Base-by-base conservation (phyloP, 1,140 invertebrate genomes). In the Caenorhabditis inopinata region DNA sequence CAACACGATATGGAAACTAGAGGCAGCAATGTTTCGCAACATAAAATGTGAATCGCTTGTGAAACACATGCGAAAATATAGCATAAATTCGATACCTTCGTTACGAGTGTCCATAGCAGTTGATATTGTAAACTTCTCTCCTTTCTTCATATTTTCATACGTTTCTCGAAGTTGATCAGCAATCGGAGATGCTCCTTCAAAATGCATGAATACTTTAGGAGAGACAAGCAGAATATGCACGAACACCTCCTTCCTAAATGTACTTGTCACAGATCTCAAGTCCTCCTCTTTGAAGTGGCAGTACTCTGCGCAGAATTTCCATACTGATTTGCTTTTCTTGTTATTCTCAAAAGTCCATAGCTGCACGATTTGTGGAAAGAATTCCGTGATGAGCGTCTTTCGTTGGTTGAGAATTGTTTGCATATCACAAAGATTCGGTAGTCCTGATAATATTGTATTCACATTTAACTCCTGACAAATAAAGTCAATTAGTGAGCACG, bases 71-170 rank as follows among this genome's bases (percentile, higher is more conserved):
- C 58, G 58, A 9, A 68, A 68, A 16, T n/a, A 1, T n/a, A 68
- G 38, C 3, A 68, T 38, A 29, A 68, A 42, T 21, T 68, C 58
- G 23, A 68, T 38, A 38, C 58, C 58, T 21, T 68, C 58, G n/a
- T 68, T 68, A 7, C 58, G 32, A 11, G 58, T 68, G 12, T 68
- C 58, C 29, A 68, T 68, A 0, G 58, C 58, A 18, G 58, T 68
- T 5, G 58, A 38, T 16, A 68, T 38, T 18, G n/a, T 38, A 3
- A 68, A 68, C 9, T 42, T 68, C 58, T 68, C 58, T 0, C 58
- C 58, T 21, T 68, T 68, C 32, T 68, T 68, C 32, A 68, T 68
- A 38, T 12, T 68, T 27, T 68, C 58, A 12, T 68, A 68, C n/a
- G 32, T 68, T 21, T 18, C 14, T 2, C 27, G 58, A 23, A 68